These are phyloP conservation scores for Podarcis cretensis DNA, from an alignment of 2,113 vertebrate species.

Conservation along the genomic window DNA sequence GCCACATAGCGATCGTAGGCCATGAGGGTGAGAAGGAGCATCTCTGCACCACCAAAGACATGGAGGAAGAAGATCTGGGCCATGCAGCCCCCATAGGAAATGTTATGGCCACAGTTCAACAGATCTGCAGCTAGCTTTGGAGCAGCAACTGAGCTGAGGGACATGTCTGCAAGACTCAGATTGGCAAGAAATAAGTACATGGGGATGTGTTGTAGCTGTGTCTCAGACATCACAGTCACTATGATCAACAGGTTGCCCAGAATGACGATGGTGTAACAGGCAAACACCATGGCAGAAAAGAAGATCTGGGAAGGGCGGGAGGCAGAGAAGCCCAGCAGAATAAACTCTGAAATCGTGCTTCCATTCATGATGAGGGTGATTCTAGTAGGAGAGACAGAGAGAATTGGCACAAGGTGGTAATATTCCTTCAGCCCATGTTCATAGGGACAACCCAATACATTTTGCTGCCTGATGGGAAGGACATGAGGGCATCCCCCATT, in stretches of 20 bases:
- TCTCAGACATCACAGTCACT: conserved; percentile 26
- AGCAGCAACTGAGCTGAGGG: conserved; percentile 48
- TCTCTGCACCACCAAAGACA: conserved; percentile 53
- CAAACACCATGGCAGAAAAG: conserved; percentile 45
- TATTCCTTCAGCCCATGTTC: neutral
- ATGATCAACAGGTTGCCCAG: conserved; percentile 54
- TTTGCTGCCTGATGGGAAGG: too few species aligned
- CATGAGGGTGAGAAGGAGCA: conserved; percentile 55
- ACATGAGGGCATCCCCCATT: too few species aligned
- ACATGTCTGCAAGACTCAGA: conserved; percentile 53
- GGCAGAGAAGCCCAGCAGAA: conserved; percentile 47
- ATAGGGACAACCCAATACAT: too few species aligned
- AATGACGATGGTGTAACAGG: conserved; percentile 51
- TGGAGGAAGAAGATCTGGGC: conserved; percentile 54
- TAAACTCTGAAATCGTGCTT: conserved; percentile 32
- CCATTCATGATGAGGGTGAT: neutral
- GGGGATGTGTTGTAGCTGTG: conserved; percentile 31
- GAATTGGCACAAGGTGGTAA: neutral
- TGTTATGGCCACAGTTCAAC: conserved; percentile 41
- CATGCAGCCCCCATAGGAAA: conserved; percentile 52
- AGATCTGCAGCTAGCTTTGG: conserved; percentile 54
- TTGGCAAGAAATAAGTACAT: conserved; percentile 59
- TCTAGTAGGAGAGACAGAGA: neutral
- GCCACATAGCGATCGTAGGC: conserved; percentile 51
- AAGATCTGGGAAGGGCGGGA: conserved; percentile 20